These are phyloP conservation scores for Rhizoglyphus robini DNA, from an alignment of 1,140 invertebrate species.

Conservation along the genomic window DNA sequence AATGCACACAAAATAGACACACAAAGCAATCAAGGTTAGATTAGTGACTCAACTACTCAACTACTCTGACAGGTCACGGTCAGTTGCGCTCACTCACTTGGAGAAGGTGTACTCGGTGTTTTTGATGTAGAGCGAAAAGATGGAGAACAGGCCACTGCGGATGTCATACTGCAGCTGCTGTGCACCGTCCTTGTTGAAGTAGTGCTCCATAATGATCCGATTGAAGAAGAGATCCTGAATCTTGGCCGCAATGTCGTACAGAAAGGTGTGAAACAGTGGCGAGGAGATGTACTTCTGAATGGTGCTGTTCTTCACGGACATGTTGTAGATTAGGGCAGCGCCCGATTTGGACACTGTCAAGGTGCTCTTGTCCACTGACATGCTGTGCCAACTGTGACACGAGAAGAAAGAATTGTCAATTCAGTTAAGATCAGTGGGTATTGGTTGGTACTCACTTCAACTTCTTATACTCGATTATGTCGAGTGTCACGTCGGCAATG, in stretches of 20 bases:
- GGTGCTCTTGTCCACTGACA: not conserved
- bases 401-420: not conserved
- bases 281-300: constrained; percentile 6
- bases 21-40: not conserved
- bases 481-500: not conserved
- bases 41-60: not conserved
- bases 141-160: not conserved
- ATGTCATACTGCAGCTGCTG: constrained; percentile 11
- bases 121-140: not conserved
- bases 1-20: no score
- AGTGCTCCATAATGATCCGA: constrained; percentile 10
- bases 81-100: not conserved
- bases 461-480: constrained; percentile 11
- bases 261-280: constrained; percentile 11
- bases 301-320: constrained; percentile 5
- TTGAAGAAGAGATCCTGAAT: constrained; percentile 15
- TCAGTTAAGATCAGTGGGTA: not conserved
- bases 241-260: constrained; percentile 3
- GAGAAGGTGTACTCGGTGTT: constrained; percentile 2
- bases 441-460: not conserved
- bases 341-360: not conserved
- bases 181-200: constrained; percentile 18
- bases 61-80: no score
- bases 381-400: not conserved
- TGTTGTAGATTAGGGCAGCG: constrained; percentile 13